phyloP scores from a whole-genome alignment of 1,140 invertebrate species.

The Mesaphorura yosii region DNA sequence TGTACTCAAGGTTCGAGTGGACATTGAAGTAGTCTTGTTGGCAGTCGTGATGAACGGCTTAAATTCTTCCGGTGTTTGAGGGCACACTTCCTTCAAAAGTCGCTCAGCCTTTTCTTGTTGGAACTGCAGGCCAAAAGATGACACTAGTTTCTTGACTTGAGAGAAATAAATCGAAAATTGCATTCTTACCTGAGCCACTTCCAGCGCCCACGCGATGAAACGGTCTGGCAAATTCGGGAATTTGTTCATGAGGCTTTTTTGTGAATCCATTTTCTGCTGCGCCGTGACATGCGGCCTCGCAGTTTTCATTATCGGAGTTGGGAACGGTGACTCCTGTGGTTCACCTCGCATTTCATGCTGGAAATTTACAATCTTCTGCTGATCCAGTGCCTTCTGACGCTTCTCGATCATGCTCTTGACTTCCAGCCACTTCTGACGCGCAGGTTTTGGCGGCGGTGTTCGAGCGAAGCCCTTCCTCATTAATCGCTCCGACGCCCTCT shows the following conservation, averaged over 20 bases:
- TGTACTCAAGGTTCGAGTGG: too few relatives aligned
- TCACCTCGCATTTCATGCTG: constrained; percentile 19
- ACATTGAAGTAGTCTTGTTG: too few relatives aligned
- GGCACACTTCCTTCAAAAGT: constrained; percentile 25
- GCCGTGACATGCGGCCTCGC: constrained; percentile 25
- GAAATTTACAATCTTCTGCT: constrained; percentile 14
- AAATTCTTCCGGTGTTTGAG: constrained; percentile 29
- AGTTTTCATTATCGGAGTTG: constrained; percentile 27
- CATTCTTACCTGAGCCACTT: constrained; percentile 21
- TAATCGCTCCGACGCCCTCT: constrained; percentile 35
- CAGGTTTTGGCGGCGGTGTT: constrained; percentile 29
- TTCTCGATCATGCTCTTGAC: constrained; percentile 28
- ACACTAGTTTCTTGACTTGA: too few relatives aligned
- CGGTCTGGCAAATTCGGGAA: constrained; percentile 28
- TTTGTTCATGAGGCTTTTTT: constrained; percentile 14
- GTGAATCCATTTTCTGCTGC: constrained; percentile 16
- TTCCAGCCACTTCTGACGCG: constrained; percentile 30
- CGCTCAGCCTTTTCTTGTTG: constrained; percentile 21
- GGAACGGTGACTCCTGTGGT: constrained; percentile 27
- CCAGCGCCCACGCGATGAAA: constrained; percentile 28
- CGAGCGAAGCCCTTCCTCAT: constrained; percentile 26
- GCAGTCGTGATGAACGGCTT: constrained; percentile 27
- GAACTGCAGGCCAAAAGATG: too few relatives aligned
- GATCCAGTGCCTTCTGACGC: constrained; percentile 24
- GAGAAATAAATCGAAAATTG: too few relatives aligned